Base-by-base conservation (phyloP, 2,888 invertebrate species). In the Drosophila fulvimacula region DNA sequence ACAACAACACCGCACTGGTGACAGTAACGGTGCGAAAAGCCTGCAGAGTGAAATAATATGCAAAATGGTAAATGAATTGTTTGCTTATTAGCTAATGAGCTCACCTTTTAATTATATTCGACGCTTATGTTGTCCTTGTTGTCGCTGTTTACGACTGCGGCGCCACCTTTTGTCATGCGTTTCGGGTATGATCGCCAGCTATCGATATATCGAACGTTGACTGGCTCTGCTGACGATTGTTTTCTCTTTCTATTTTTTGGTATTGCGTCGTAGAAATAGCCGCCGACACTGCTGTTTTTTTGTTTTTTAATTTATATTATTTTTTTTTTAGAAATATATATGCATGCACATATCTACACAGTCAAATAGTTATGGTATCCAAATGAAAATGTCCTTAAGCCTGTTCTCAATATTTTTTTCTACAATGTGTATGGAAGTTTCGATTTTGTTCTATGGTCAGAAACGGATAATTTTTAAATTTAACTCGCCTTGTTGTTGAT, bases 191-290 rank as follows among this genome's bases (percentile, higher is more conserved):
- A 69, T 77, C 59, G 34, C 46, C 38, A 56, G 13, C 32, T 69
- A 73, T 79, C 76, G 66, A 72, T 62, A 52, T 42, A 64, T 64
- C 36, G 64, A 65, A 51, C 53, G 62, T 63, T 66, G 39, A n/a
- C 17, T 58, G 21, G 52, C 42, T 56, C 27, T 46, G 36, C 13
- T 49, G 19, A 15, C 44, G 60, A 51, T 59, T 59, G 51, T 38
- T 59, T 42, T 15, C 6, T 13, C 30, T 30, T 5, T 30, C 30
- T 30, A 9, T 38, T 52, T 13, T 52, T 52, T 17, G 57, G 42
- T 66, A 69, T 76, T 79, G 80, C 81, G 79, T 79, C 69, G 79
- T 69, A 79, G 77, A 69, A 63, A 59, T 61, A 39, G 30, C n/a
- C 27, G 52, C 69, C 32, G 51, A 59, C 48, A 67, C 57, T 65